These are phyloP conservation scores for Camelus bactrianus DNA, from an alignment of 2,113 vertebrate species.

Conservation along the genomic window DNA sequence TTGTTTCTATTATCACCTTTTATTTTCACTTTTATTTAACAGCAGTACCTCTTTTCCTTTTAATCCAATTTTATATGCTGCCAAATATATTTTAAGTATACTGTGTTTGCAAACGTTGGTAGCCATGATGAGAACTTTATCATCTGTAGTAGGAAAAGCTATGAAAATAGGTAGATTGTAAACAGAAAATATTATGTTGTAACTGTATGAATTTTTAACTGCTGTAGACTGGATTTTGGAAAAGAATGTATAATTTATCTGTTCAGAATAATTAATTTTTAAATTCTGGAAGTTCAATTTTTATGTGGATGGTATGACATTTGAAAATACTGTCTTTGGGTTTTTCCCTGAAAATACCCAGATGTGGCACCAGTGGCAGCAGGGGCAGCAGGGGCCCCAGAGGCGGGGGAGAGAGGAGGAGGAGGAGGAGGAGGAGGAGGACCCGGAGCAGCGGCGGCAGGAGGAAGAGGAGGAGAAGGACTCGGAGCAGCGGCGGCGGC, in stretches of 20 bases:
- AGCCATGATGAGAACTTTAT: constrained; percentile 83
- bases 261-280: constrained; percentile 89
- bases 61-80: constrained; percentile 90
- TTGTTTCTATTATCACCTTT: constrained; percentile 85
- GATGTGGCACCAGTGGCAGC: no score
- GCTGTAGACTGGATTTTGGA: constrained; percentile 85
- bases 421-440: no score
- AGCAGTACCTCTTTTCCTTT: constrained; percentile 84
- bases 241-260: constrained; percentile 87
- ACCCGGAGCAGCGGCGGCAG: no score
- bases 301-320: constrained; percentile 86
- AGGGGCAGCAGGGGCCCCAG: no score
- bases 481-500: no score
- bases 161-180: constrained; percentile 90
- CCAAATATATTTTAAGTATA: constrained; percentile 90
- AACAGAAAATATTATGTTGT: constrained; percentile 86
- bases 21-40: constrained; percentile 84
- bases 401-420: no score
- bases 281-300: constrained; percentile 88
- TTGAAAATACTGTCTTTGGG: constrained; percentile 83
- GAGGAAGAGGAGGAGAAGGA: no score
- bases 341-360: constrained; percentile 74
- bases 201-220: constrained; percentile 87
- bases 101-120: constrained; percentile 84
- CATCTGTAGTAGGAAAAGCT: constrained; percentile 84